Evolutionary conservation across 1,140 invertebrate species (phyloP).

Genomic region (Delia radicum): DNA sequence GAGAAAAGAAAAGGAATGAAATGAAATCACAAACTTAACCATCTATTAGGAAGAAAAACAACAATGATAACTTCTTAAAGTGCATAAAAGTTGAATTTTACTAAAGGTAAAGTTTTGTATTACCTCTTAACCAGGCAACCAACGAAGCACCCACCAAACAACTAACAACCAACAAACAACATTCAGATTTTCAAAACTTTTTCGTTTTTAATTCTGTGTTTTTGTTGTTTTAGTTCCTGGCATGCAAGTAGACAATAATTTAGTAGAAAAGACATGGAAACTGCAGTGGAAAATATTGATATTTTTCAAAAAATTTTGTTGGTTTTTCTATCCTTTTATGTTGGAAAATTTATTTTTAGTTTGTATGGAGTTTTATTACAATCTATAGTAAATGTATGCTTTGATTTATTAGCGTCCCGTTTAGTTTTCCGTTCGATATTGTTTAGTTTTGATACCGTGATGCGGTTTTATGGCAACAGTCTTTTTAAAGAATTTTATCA

Average conservation of each 20-base stretch:
- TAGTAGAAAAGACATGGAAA: neutral
- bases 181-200: neutral
- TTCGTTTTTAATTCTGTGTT: neutral
- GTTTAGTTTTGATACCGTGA: neutral
- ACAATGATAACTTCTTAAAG: neutral
- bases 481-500: neutral
- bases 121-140: neutral
- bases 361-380: neutral
- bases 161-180: neutral
- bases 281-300: neutral
- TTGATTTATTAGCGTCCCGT: neutral
- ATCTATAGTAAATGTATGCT: no score
- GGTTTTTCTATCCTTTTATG: neutral
- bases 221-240: neutral
- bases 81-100: neutral
- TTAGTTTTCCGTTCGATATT: neutral
- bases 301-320: neutral
- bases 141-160: neutral
- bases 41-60: neutral
- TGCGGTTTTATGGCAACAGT: neutral
- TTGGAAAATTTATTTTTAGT: neutral
- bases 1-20: neutral
- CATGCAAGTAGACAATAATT: neutral
- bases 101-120: neutral
- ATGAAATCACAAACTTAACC: neutral